Conservation (phyloP, 2,888 invertebrate species). For the Nysson spinosus region DNA sequence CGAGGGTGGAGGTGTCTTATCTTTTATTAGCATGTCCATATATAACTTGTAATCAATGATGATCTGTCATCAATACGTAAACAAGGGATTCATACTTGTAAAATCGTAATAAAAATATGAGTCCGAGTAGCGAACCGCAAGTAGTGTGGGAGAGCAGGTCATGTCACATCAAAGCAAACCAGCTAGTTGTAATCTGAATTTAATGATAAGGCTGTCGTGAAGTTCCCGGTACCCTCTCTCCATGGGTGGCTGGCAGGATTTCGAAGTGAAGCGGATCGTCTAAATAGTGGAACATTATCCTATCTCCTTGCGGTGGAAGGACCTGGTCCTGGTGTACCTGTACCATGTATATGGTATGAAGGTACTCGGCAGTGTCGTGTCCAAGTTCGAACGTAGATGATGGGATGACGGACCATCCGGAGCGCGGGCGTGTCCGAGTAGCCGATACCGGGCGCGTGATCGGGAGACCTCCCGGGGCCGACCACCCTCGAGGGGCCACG, state of each 20-base stretch:
- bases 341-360: slow-evolving; percentile 22
- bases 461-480: slow-evolving; percentile 75
- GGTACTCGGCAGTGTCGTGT: slow-evolving; percentile 49
- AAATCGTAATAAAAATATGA: no score
- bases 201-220: no score
- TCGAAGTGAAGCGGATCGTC: slow-evolving; percentile 40
- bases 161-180: no score
- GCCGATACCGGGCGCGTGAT: slow-evolving; percentile 74
- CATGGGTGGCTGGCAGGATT: slow-evolving; percentile 55
- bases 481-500: slow-evolving; percentile 76
- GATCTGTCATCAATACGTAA: no score
- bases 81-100: no score
- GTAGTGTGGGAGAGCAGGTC: no score
- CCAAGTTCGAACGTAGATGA: slow-evolving; percentile 63
- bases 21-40: no score
- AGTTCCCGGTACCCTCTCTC: no score
- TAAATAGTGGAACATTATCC: slow-evolving; percentile 61
- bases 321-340: slow-evolving; percentile 30
- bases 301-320: slow-evolving; percentile 44
- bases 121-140: no score
- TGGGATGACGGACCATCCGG: slow-evolving; percentile 73
- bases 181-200: no score
- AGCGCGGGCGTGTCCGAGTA: slow-evolving; percentile 74
- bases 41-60: no score
- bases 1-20: neutral